These are phyloP conservation scores for Lucinisca nassula DNA, from an alignment of 2,888 invertebrate species.

Conservation along the genomic window DNA sequence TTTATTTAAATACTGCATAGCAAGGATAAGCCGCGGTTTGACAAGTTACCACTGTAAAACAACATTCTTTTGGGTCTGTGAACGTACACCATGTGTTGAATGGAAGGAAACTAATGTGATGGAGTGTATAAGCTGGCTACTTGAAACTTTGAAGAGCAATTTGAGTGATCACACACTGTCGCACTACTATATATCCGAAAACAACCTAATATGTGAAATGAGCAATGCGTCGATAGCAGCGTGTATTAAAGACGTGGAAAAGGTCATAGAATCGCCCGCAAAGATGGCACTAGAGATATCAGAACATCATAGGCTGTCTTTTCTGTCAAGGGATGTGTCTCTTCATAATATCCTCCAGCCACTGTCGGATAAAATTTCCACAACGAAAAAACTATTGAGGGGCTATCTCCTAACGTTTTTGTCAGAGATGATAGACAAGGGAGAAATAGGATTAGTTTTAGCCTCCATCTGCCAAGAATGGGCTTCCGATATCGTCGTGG, in stretches of 20 bases:
- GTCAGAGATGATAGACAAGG: too few species aligned
- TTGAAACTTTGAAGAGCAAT: not conserved
- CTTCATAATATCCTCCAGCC: not conserved
- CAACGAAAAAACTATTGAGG: too few species aligned
- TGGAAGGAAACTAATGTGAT: not conserved
- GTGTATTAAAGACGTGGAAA: too few species aligned
- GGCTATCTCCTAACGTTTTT: too few species aligned
- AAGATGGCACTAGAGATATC: not conserved
- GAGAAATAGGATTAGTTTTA: too few species aligned
- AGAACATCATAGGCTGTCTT: not conserved
- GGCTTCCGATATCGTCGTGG: too few species aligned
- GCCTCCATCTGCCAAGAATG: too few species aligned
- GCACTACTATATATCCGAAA: not conserved
- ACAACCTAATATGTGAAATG: not conserved
- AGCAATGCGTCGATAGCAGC: too few species aligned
- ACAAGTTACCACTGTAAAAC: slow-evolving; percentile 1
- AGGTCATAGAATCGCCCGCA: too few species aligned
- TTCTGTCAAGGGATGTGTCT: slow-evolving; percentile 19
- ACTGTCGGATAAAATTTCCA: too few species aligned
- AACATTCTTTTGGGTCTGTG: slow-evolving; percentile 13
- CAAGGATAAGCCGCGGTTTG: not conserved
- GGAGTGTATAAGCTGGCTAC: not conserved
- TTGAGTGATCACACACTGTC: not conserved
- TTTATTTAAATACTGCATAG: not conserved
- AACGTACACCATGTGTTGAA: not conserved